Evolutionary conservation across 2,797 vertebrate species (phyloP), one percentile per base, ranked within the genome.

Genomic region (Hyperoplus lanceolatus): DNA sequence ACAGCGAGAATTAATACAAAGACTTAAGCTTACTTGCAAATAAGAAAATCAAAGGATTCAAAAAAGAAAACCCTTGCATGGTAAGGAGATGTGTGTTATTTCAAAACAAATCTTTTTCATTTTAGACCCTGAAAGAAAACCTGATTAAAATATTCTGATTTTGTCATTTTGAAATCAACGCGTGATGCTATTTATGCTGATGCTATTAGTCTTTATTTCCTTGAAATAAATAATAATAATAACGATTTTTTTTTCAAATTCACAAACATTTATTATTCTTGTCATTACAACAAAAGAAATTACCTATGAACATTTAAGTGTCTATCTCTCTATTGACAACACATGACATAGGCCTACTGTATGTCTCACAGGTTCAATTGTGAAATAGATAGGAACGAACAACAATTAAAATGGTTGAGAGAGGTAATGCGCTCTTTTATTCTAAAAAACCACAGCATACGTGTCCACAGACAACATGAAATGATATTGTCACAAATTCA

Each of bases 211-310:
- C 29, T 29, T 29, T 29, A 1, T 75, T 76, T 45, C 49, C 15
- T 79, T 51, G 57, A 64, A 83, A 87, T 70, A 72, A 88, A 84
- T 71, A 80, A 84, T 64, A 85, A 16, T 1, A 29, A 29, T 83
- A 87, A 75, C 72, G 59, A 87, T 83, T 54, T 56, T 70, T 68
- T 66, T 87, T 90, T 92, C 81, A 90, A 95, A 96, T 94, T 96
- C 97, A 98, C 96, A 96, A 96, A 98, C 97, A 97, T 99, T 99
- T 99, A 99, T 99, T 99, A 95, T 95, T 95, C 83, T 95, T 89
- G 91, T 93, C 93, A 96, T 97, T 97, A 98, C 96, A 98, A 95
- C 96, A 95, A 94, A 94, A 93, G 60, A 94, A 95, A 90, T 94
- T 93, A 95, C 94, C 94, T 95, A 94, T 93, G 87, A 92, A 96